Evolutionary conservation across 2,113 vertebrate species (phyloP).

Genomic region (Triplophysa siluroides): DNA sequence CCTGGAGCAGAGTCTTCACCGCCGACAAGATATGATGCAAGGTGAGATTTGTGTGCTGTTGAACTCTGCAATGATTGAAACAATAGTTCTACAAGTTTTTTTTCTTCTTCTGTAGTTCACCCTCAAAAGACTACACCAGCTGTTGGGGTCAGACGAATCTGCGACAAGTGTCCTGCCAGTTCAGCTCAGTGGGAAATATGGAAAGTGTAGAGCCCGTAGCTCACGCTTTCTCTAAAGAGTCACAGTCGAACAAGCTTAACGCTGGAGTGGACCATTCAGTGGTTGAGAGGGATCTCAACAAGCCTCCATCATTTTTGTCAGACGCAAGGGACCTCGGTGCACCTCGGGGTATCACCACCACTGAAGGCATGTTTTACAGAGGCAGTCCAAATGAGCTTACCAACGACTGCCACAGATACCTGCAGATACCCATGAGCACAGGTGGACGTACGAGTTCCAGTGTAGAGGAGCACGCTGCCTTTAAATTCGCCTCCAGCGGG

Average conservation of each 20-base stretch:
- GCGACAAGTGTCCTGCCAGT: slow-evolving; percentile 72
- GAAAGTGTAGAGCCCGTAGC: slow-evolving; percentile 81
- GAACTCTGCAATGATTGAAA: not conserved
- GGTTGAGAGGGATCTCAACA: slow-evolving; percentile 21
- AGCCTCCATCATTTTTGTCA: slow-evolving; percentile 72
- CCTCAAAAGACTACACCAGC: slow-evolving; percentile 76
- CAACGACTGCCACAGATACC: slow-evolving; percentile 65
- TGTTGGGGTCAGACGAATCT: slow-evolving; percentile 76
- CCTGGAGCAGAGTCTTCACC: slow-evolving; percentile 58
- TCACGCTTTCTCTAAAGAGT: slow-evolving; percentile 64
- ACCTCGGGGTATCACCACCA: slow-evolving; percentile 67
- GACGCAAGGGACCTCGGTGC: slow-evolving; percentile 75
- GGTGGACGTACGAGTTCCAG: slow-evolving; percentile 68
- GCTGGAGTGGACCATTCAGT: slow-evolving; percentile 45
- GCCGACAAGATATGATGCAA: slow-evolving; percentile 79
- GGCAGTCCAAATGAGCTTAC: slow-evolving; percentile 73
- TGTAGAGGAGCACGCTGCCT: slow-evolving; percentile 67
- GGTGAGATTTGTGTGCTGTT: slow-evolving; percentile 68
- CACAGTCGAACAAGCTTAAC: slow-evolving; percentile 74
- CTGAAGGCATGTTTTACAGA: slow-evolving; percentile 82
- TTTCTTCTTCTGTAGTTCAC: slow-evolving; percentile 66
- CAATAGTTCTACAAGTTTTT: not conserved
- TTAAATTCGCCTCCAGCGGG: slow-evolving; percentile 62
- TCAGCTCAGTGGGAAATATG: slow-evolving; percentile 80
- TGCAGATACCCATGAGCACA: slow-evolving; percentile 55